A percentile compares a stretch with the other conserved stretches of the same genome.
Conservation (phyloP, 2,888 invertebrate genomes). For the Cryptus viduatorius region DNA sequence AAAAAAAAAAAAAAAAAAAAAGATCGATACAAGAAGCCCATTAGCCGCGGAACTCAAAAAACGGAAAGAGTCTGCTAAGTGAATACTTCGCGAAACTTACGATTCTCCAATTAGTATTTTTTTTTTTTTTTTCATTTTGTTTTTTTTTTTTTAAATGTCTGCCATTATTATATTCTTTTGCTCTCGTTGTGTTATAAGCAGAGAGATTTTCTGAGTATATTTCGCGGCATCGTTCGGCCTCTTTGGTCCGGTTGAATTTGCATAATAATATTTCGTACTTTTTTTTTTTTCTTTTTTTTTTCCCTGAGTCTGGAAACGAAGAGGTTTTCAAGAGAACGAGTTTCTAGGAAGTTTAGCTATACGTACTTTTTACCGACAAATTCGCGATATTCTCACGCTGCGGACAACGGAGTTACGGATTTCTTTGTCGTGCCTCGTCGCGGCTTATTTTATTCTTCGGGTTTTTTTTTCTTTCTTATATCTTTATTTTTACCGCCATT, state of each 20-base stretch:
- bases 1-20: background rate
- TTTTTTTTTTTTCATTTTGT: background rate
- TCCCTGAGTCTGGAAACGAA: slow-evolving; percentile 46
- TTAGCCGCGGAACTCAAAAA: background rate
- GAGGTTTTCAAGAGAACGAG: slow-evolving; percentile 45
- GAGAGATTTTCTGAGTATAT: slow-evolving; percentile 5
- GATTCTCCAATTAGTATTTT: background rate
- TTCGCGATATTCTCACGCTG: slow-evolving; percentile 38
- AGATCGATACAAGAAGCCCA: background rate
- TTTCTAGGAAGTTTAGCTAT: slow-evolving; percentile 14
- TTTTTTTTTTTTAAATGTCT: background rate
- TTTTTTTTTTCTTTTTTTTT: slow-evolving; percentile 4
- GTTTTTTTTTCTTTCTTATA: background rate
- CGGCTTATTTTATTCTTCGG: background rate
- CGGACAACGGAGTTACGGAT: slow-evolving; percentile 20
- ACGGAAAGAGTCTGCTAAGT: background rate
- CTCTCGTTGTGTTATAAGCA: background rate
- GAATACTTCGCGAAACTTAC: background rate
- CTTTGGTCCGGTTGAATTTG: slow-evolving; percentile 42
- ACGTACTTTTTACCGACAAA: slow-evolving; percentile 30
- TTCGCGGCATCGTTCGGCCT: background rate
- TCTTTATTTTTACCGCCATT: background rate
- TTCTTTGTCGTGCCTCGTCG: slow-evolving; percentile 20
- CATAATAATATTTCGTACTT: slow-evolving; percentile 47
- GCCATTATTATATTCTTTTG: background rate